Percentiles rank a stretch among this genome's conserved stretches.
These are phyloP conservation scores for Pseudochirops corinnae DNA, from an alignment of 2,797 vertebrate genomes.

Conservation along the genomic window DNA sequence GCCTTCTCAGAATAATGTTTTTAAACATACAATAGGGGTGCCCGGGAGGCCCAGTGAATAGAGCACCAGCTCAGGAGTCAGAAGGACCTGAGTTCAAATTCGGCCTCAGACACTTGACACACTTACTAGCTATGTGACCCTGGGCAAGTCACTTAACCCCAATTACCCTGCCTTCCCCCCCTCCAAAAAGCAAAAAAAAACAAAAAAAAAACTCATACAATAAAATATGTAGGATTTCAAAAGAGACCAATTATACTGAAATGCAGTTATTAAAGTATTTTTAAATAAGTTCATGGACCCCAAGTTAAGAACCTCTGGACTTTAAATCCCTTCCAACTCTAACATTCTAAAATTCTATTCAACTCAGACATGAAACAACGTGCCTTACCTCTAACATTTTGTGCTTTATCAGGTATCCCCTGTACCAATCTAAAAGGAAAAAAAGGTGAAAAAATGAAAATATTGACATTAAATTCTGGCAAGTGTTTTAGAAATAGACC, in stretches of 20 bases:
- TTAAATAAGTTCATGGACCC: not conserved
- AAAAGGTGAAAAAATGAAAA: conserved; percentile 15
- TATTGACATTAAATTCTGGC: not conserved
- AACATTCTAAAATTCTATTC: not conserved
- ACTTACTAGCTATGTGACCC: too few species aligned
- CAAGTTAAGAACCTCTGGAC: not conserved
- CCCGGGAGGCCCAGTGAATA: too few species aligned
- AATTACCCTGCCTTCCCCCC: too few species aligned
- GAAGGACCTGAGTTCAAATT: too few species aligned
- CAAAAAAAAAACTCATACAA: not conserved
- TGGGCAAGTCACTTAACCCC: too few species aligned
- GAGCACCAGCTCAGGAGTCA: too few species aligned
- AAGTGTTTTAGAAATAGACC: conserved; percentile 9
- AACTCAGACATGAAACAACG: not conserved
- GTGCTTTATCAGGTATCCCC: conserved; percentile 91
- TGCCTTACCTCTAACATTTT: conserved; percentile 90
- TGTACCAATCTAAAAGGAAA: conserved; percentile 92
- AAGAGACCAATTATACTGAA: not conserved
- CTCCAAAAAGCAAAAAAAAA: too few species aligned
- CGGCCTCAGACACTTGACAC: too few species aligned
- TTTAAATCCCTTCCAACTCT: not conserved
- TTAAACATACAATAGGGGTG: not conserved
- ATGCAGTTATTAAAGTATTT: not conserved
- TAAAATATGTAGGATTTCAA: not conserved
- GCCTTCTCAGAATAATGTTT: not conserved